Conservation (phyloP, 2,113 vertebrate genomes). For the Pelecanoides urinatrix region DNA sequence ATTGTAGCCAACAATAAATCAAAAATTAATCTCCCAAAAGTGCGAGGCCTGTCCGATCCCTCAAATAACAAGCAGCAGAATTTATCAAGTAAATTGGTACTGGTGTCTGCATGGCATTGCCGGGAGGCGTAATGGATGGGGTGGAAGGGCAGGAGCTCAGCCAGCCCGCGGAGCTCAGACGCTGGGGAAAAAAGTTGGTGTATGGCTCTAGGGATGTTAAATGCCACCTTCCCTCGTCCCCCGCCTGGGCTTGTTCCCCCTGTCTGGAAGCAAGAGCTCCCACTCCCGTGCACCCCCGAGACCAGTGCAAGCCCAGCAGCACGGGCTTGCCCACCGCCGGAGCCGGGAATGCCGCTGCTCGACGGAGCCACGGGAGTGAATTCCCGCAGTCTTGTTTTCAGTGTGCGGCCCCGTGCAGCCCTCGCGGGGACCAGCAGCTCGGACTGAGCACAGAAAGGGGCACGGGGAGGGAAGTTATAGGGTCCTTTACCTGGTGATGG, state of each 20-base stretch:
- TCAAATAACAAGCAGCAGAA: slow-evolving; percentile 69
- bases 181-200: background rate
- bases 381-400: fast-evolving
- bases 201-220: background rate
- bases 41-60: slow-evolving; percentile 58
- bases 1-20: slow-evolving; percentile 71
- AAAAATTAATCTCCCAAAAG: slow-evolving; percentile 81
- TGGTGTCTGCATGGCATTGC: background rate
- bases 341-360: background rate
- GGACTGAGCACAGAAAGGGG: fast-evolving
- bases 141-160: background rate
- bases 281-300: background rate
- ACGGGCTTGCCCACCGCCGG: fast-evolving
- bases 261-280: background rate
- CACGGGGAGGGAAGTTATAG: fast-evolving
- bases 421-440: fast-evolving
- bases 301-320: background rate
- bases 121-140: slow-evolving; percentile 2
- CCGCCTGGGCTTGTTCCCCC: fast-evolving
- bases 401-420: background rate
- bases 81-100: slow-evolving; percentile 58
- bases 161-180: background rate
- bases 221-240: background rate
- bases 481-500: background rate
- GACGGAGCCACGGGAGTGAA: background rate